Evolutionary conservation across 2,888 invertebrate genomes (phyloP).

Genomic region (Trissoscelio sp.): DNA sequence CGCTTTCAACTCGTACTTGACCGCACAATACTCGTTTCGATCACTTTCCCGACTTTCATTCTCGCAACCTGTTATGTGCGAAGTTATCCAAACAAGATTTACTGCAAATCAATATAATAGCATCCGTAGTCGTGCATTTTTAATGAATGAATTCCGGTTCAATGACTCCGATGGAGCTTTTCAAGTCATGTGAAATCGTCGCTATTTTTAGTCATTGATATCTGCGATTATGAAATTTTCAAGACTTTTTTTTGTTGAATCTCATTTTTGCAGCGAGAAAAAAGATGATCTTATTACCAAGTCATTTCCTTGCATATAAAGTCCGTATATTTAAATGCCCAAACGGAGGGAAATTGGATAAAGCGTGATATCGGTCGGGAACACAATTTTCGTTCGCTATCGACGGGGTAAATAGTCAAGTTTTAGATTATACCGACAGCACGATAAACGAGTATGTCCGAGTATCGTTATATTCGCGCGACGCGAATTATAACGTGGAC

Average conservation of each 20-base stretch:
- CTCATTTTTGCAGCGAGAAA: too few species aligned
- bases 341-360: slow-evolving; percentile 63
- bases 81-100: slow-evolving; percentile 57
- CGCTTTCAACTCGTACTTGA: slow-evolving; percentile 64
- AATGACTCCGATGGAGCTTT: slow-evolving; percentile 19
- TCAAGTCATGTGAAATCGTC: slow-evolving; percentile 1
- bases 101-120: slow-evolving; percentile 43
- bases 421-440: slow-evolving; percentile 62
- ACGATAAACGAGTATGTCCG: slow-evolving; percentile 66
- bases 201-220: background rate
- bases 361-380: slow-evolving; percentile 49
- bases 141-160: slow-evolving; percentile 30
- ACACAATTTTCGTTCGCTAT: slow-evolving; percentile 75
- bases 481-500: slow-evolving; percentile 67
- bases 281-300: slow-evolving; percentile 42
- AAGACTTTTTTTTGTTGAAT: too few species aligned
- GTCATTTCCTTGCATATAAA: slow-evolving; percentile 33
- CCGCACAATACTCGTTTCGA: slow-evolving; percentile 54
- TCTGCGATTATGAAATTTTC: background rate
- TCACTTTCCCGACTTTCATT: slow-evolving; percentile 80
- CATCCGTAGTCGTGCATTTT: slow-evolving; percentile 25
- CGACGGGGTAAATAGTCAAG: slow-evolving; percentile 69
- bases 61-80: slow-evolving; percentile 50
- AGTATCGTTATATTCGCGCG: slow-evolving; percentile 58
- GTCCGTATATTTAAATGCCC: slow-evolving; percentile 36